Evolutionary conservation across 2,888 invertebrate genomes (phyloP), one percentile per base, ranked within the genome.

Genomic region (Camponotus fellah): DNA sequence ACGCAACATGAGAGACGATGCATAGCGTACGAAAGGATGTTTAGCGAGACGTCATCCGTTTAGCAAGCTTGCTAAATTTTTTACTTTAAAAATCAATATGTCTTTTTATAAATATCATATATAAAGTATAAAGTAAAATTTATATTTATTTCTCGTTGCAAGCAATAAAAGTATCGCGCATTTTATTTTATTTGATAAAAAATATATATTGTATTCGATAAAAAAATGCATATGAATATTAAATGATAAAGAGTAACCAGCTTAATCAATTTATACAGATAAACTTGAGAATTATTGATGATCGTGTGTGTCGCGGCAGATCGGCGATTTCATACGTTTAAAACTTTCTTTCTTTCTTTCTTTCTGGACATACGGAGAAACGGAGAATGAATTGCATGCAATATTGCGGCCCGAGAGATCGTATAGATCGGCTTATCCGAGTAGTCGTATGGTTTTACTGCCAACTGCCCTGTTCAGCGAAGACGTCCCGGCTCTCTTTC

Each of bases 401-500:
- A 40, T 81, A 69, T 69, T 64, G 32, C 66, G 40, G 58, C 56
- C 46, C 80, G 82, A 65, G 74, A 72, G 69, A 72, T 83, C 75
- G 71, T 76, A 69, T 80, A 79, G 82, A 82, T 84, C 76, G 75
- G 68, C 81, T 83, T 83, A 82, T 84, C 83, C 83, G 69, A 68
- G 37, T 26, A 84, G 80, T 71, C 43, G 74, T 64, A 74, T 60
- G 80, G 76, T 82, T 85, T 86, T 86, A 81, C 80, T 72, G 66
- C 82, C 81, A 85, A 77, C 84, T 72, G 79, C 46, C 75, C 58
- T 37, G 37, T 83, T 46, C 40, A 40, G 56, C 76, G 71, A 75
- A 71, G 49, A 83, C 64, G 69, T 26, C 66, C 75, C 49, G 65
- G 43, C 72, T 68, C 72, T 80, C 66, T 85, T 12, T 66, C 53